Evolutionary conservation across 2,113 vertebrate genomes (phyloP).

Genomic region (Solea senegalensis): DNA sequence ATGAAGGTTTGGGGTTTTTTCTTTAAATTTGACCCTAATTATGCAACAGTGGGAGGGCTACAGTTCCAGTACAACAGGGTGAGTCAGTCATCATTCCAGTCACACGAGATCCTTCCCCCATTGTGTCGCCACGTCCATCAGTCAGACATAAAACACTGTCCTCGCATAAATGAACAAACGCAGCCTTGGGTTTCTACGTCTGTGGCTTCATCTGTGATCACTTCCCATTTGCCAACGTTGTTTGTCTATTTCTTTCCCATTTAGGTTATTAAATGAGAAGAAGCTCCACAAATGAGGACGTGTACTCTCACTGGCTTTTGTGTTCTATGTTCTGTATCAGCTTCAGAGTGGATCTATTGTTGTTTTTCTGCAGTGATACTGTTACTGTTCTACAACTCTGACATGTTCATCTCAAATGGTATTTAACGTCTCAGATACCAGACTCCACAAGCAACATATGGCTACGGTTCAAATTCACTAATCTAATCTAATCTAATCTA

Average conservation of each 20-base stretch:
- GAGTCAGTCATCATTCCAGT: conserved; percentile 51
- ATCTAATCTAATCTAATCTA: background rate
- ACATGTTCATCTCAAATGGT: background rate
- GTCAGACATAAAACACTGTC: conserved; percentile 13
- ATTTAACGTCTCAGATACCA: background rate
- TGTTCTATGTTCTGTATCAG: background rate
- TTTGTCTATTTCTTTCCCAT: background rate
- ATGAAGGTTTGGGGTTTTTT: background rate
- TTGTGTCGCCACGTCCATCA: conserved; percentile 4
- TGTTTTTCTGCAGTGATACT: background rate
- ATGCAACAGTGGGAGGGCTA: conserved; percentile 32
- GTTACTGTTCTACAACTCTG: background rate
- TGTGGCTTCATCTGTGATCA: background rate
- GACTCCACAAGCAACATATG: background rate
- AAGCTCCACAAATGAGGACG: background rate
- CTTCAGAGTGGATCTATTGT: background rate
- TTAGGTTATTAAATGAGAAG: background rate
- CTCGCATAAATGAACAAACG: background rate
- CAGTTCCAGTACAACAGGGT: conserved; percentile 37
- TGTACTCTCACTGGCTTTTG: background rate
- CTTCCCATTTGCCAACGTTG: background rate
- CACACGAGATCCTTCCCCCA: conserved; percentile 20
- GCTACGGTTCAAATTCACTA: background rate
- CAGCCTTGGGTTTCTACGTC: background rate
- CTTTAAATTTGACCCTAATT: conserved; percentile 26